Evolutionary conservation across 2,797 vertebrate species (phyloP).

Genomic region (Brotula barbata): DNA sequence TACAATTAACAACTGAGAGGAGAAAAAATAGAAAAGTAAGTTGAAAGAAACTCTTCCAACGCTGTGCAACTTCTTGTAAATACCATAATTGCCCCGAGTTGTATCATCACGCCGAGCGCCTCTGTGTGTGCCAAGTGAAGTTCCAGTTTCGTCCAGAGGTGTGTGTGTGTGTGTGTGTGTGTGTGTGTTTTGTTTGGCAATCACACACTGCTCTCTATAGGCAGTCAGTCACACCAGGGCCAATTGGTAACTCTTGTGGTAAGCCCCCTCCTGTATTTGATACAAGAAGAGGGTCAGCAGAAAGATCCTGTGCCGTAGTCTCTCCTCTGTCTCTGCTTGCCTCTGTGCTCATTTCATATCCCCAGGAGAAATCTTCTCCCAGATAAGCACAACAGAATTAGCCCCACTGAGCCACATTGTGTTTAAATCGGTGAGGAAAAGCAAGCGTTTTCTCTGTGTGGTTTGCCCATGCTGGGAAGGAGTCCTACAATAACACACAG

Average conservation of each 20-base stretch:
- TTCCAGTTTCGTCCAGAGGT: conserved; percentile 80
- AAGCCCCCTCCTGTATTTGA: conserved; percentile 38
- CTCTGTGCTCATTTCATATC: conserved; percentile 44
- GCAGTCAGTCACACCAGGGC: conserved; percentile 71
- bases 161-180: conserved; percentile 80
- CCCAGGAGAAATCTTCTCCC: conserved; percentile 85
- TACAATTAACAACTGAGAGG: conserved; percentile 52
- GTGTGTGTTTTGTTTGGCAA: conserved; percentile 90
- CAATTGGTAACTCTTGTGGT: conserved; percentile 82
- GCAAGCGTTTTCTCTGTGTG: conserved; percentile 70
- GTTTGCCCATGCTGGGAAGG: conserved; percentile 68
- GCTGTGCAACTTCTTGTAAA: conserved; percentile 77
- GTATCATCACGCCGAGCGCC: conserved; percentile 81
- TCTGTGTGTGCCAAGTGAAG: conserved; percentile 80
- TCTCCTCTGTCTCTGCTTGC: conserved; percentile 22
- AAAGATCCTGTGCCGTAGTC: conserved; percentile 21
- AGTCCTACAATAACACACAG: conserved; percentile 74
- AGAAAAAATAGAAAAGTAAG: conserved; percentile 21
- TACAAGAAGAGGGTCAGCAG: conserved; percentile 30
- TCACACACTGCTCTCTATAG: conserved; percentile 64
- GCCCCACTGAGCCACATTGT: conserved; percentile 77
- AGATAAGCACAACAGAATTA: conserved; percentile 88
- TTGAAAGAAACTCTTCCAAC: conserved; percentile 65
- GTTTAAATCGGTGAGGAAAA: conserved; percentile 78
- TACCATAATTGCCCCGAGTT: conserved; percentile 81